Percentiles rank a stretch among this genome's conserved stretches.
Conservation (phyloP, 2,797 vertebrate species). For the Heteromormyrus szaboi region DNA sequence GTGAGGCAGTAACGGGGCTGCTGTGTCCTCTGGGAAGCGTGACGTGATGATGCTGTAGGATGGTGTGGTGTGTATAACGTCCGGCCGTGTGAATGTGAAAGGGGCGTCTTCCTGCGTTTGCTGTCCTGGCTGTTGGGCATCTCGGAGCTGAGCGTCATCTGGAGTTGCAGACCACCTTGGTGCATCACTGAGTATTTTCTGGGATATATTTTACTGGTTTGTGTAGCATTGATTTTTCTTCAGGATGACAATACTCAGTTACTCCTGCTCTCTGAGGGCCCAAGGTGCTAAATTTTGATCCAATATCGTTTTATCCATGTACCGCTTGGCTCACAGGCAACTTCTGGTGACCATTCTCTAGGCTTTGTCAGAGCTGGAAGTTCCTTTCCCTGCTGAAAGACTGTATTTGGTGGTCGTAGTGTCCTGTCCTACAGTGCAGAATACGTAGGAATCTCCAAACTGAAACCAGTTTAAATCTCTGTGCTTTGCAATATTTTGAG, state of each 20-base stretch:
- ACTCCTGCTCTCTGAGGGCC: background rate
- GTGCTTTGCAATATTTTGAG: background rate
- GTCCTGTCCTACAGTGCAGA: background rate
- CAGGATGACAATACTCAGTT: background rate
- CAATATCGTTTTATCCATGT: background rate
- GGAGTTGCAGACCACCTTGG: background rate
- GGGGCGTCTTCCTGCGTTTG: background rate
- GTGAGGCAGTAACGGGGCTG: background rate
- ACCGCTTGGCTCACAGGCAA: background rate
- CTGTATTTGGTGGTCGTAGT: background rate
- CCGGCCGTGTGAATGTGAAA: background rate
- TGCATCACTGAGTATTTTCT: background rate
- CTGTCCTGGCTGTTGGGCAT: background rate
- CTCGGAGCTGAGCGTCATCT: background rate
- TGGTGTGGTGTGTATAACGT: background rate
- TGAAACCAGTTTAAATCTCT: background rate
- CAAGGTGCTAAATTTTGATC: background rate
- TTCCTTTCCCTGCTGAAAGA: background rate
- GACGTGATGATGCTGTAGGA: background rate
- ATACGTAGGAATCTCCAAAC: background rate
- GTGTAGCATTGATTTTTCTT: background rate
- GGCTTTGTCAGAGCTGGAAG: background rate
- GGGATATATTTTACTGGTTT: background rate
- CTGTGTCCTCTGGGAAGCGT: background rate
- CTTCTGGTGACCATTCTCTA: background rate